Conservation (phyloP, 2,888 invertebrate genomes). For the Drosophila neotestacea region DNA sequence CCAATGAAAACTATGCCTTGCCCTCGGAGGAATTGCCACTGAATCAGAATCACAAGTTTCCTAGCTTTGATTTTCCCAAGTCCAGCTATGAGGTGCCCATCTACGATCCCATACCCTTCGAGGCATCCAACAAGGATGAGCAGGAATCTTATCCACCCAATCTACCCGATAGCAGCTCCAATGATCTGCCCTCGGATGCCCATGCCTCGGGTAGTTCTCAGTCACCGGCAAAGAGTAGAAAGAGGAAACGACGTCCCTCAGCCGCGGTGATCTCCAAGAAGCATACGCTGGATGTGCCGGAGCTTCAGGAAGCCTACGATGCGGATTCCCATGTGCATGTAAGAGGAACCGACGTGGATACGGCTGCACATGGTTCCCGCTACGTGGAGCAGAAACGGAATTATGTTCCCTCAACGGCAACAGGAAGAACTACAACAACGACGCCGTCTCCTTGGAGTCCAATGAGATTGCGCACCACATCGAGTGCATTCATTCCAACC, state of each 20-base stretch:
- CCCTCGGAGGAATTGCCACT: slow-evolving; percentile 82
- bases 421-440: slow-evolving; percentile 27
- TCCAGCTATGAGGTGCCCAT: slow-evolving; percentile 85
- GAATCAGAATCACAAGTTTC: slow-evolving; percentile 78
- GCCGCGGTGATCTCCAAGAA: slow-evolving; percentile 60
- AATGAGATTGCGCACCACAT: slow-evolving; percentile 69
- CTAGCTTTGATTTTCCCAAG: slow-evolving; percentile 83
- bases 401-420: slow-evolving; percentile 20
- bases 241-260: slow-evolving; percentile 65
- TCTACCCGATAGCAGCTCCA: slow-evolving; percentile 28
- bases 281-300: slow-evolving; percentile 82
- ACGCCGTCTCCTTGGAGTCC: slow-evolving; percentile 78
- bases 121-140: slow-evolving; percentile 72
- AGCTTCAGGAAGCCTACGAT: slow-evolving; percentile 83
- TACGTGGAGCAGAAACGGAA: slow-evolving; percentile 64
- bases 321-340: slow-evolving; percentile 48
- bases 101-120: slow-evolving; percentile 83
- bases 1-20: slow-evolving; percentile 69
- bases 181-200: slow-evolving; percentile 51
- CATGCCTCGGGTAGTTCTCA: slow-evolving; percentile 57
- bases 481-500: slow-evolving; percentile 52
- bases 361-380: slow-evolving; percentile 70
- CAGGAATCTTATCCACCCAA: slow-evolving; percentile 82
- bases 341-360: slow-evolving; percentile 55
- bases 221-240: slow-evolving; percentile 40